phyloP scores from a whole-genome alignment of 2,113 vertebrate genomes.

The Carettochelys insculpta region DNA sequence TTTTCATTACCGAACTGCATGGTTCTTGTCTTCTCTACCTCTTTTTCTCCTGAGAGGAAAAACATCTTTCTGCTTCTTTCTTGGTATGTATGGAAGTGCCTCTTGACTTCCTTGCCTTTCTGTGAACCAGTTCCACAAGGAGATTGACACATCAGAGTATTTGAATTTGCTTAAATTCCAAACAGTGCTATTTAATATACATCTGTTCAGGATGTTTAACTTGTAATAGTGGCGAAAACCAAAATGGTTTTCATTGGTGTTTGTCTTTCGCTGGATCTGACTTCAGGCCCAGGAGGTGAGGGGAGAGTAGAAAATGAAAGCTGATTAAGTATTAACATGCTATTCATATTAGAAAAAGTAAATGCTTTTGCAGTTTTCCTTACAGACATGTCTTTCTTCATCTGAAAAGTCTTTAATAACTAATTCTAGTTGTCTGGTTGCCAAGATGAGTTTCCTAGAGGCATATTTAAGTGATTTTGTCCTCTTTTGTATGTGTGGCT shows the following conservation, averaged over 20 bases:
- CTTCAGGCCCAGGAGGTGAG: slow-evolving; percentile 74
- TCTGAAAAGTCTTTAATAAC: slow-evolving; percentile 90
- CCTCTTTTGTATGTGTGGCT: slow-evolving; percentile 88
- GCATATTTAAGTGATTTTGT: slow-evolving; percentile 88
- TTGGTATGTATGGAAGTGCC: not conserved
- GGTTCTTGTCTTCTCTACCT: not conserved
- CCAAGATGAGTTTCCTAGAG: slow-evolving; percentile 87
- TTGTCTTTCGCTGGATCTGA: slow-evolving; percentile 76
- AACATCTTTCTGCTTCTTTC: fast-evolving
- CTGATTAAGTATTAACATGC: slow-evolving; percentile 81
- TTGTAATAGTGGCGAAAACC: slow-evolving; percentile 62
- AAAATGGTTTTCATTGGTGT: slow-evolving; percentile 71
- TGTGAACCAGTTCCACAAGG: slow-evolving; percentile 55
- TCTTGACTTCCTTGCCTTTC: slow-evolving; percentile 53
- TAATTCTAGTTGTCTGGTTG: slow-evolving; percentile 86
- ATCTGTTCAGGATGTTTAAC: slow-evolving; percentile 50
- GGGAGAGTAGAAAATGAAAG: slow-evolving; percentile 81
- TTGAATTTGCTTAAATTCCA: slow-evolving; percentile 65
- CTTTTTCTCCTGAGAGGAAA: not conserved
- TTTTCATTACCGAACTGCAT: slow-evolving; percentile 12
- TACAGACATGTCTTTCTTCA: slow-evolving; percentile 86
- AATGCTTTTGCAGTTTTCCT: slow-evolving; percentile 83
- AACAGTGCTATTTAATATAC: slow-evolving; percentile 62
- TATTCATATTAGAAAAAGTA: slow-evolving; percentile 83
- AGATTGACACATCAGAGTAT: slow-evolving; percentile 63